phyloP scores from a whole-genome alignment of 2,888 invertebrate genomes.

The Hybos culiciformis region DNA sequence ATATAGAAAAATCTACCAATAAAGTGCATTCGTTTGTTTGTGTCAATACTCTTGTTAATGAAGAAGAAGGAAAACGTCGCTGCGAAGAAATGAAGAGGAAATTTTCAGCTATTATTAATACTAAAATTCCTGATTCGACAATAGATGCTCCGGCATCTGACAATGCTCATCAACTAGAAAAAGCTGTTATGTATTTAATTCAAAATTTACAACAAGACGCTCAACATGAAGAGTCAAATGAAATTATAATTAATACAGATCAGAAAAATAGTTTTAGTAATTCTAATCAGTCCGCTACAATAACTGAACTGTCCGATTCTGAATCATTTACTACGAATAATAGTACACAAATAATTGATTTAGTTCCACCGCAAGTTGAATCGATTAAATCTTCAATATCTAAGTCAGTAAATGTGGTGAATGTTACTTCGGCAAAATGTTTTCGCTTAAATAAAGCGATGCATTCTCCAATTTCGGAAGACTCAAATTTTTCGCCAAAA shows the following conservation, averaged over 20 bases:
- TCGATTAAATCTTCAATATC: constrained; percentile 34
- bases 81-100: constrained; percentile 67
- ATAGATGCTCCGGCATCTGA: constrained; percentile 43
- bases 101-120: constrained; percentile 55
- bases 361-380: constrained; percentile 33
- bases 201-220: constrained; percentile 34
- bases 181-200: constrained; percentile 56
- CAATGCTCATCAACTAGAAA: constrained; percentile 55
- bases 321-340: too few species aligned
- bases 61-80: constrained; percentile 57
- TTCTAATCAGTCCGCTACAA: too few species aligned
- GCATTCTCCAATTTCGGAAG: constrained; percentile 8
- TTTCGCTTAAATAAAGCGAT: constrained; percentile 21
- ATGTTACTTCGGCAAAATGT: constrained; percentile 26
- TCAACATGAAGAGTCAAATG: constrained; percentile 12
- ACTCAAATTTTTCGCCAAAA: too few species aligned
- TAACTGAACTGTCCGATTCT: constrained; percentile 22
- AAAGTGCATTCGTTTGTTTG: constrained; percentile 76
- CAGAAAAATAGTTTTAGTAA: too few species aligned
- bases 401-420: constrained; percentile 35
- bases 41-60: constrained; percentile 62
- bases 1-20: constrained; percentile 62
- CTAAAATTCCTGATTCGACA: constrained; percentile 35
- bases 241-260: constrained; percentile 3
- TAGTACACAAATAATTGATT: too few species aligned